Evolutionary conservation across 2,113 vertebrate species (phyloP), one percentile per base, ranked within the genome.

Genomic region (Centropus bengalensis): DNA sequence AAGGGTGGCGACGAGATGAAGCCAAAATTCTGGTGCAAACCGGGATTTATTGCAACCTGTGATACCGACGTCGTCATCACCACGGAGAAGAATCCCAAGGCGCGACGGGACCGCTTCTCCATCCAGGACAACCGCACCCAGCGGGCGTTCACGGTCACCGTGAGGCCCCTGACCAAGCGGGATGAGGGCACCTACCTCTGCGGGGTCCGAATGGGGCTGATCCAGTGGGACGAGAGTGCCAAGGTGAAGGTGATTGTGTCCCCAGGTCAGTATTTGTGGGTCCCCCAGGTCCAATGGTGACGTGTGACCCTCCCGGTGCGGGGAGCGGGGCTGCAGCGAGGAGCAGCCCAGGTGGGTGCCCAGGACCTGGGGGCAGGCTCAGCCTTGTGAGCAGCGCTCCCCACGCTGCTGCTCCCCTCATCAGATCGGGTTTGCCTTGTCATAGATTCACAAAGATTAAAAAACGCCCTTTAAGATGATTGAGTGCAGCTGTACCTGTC

Each of bases 131-230:
- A 67, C 28, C 77, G 21, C 14, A 1, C 4, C 1, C 5, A 0
- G 2, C 12, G 1, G 24, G 8, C 3, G 12, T 79, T 93, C 75
- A 86, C 82, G 1, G 79, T 95, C 47, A 91, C 81, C 3, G 1
- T 63, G 42, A 3, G n/a, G 27, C 0, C 0, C 9, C 59, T 96
- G 80, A 0, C 4, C 2, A 0, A 6, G 76, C 0, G 1, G 7
- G 94, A 94, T 0, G 0, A 0, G 0, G 68, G 78, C 23, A 22
- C 0, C 17, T 94, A 84, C 78, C 1, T 0, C 44, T 96, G 96
- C 1, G 91, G 47, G 8, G 79, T 95, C 56, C 8, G 15, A 51
- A 51, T 0, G 0, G 36, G 0, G 0, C 2, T 0, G 3, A 0
- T 0, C 20, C 8, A 0, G 12, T 0, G 0, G 22, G 52, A 55